Evolutionary conservation across 2,888 invertebrate genomes (phyloP).

Genomic region (Tryphoninae sp.): DNA sequence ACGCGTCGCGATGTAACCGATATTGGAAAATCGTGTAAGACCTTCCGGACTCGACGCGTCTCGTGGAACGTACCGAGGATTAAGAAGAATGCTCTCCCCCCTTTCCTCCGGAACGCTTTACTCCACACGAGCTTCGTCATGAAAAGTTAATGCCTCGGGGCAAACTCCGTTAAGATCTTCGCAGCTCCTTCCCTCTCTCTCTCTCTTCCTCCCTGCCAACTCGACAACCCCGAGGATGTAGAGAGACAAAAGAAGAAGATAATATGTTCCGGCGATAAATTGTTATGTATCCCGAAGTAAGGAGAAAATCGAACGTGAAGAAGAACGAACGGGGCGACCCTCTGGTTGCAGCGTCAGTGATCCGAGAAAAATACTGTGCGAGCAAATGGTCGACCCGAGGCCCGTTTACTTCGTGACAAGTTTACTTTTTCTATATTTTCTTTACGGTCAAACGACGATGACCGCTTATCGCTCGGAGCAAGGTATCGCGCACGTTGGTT

Average conservation of each 20-base stretch:
- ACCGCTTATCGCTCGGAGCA: neutral
- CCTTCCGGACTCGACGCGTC: constrained; percentile 49
- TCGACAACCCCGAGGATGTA: constrained; percentile 1
- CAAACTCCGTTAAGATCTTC: constrained; percentile 43
- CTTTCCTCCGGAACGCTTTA: constrained; percentile 35
- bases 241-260: constrained; percentile 19
- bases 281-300: constrained; percentile 64
- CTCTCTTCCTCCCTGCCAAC: constrained; percentile 8
- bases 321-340: neutral
- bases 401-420: constrained; percentile 23
- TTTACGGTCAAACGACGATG: constrained; percentile 31
- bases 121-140: constrained; percentile 48
- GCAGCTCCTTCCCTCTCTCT: too few relatives aligned
- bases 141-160: constrained; percentile 65
- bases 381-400: constrained; percentile 38
- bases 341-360: constrained; percentile 59
- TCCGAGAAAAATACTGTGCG: constrained; percentile 49
- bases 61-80: neutral
- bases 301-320: constrained; percentile 41
- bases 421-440: constrained; percentile 13
- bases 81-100: constrained; percentile 13
- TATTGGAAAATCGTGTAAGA: constrained; percentile 43
- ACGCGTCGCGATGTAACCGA: constrained; percentile 37
- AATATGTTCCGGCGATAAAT: constrained; percentile 62
- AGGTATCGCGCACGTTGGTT: constrained; percentile 15